Base-by-base conservation (phyloP, 2,888 invertebrate genomes). In the Melanchra persicariae region DNA sequence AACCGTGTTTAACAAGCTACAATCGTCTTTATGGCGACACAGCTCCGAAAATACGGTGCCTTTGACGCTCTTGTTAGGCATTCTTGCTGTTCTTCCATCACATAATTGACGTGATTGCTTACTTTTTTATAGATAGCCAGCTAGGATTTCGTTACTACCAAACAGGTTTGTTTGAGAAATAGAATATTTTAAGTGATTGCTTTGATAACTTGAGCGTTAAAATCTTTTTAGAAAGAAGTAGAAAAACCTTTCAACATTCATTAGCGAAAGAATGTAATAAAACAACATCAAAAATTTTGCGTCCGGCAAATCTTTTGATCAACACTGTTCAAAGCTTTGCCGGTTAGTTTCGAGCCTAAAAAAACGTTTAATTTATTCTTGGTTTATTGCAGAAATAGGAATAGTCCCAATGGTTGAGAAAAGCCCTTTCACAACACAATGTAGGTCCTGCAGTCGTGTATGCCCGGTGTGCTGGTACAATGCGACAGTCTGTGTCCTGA, bases 1-100 rank as follows among this genome's bases (percentile, higher is more conserved):
- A 87, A 90, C 89, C 88, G 89, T 84, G 69, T 70, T 80, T 77
- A 79, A 70, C 73, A 79, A 73, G 82, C 76, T 79, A 74, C 40
- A 70, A 69, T 55, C 70, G 67, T 72, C 77, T 73, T 79, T 79
- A 64, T 70, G 66, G 67, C 57, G 70, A 69, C 57, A 74, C 49
- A 70, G 54, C 45, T 63, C 73, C 69, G 69, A 59, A 81, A 83
- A 75, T 62, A 59, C 37, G 40, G 54, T 43, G 66, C 58, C 67
- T 34, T 58, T 74, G 68, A 55, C 71, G 72, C 58, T 64, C 19
- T 78, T 62, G 60, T 57, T 63, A 69, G 82, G 62, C 83, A 83
- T 83, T 80, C 52, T 67, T 73, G 71, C 57, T 63, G 58, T 73
- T 61, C 52, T 55, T 64, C 65, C 17, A 70, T 70, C 69, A 67